Conservation (phyloP, 2,888 invertebrate genomes). For the Limulus polyphemus region DNA sequence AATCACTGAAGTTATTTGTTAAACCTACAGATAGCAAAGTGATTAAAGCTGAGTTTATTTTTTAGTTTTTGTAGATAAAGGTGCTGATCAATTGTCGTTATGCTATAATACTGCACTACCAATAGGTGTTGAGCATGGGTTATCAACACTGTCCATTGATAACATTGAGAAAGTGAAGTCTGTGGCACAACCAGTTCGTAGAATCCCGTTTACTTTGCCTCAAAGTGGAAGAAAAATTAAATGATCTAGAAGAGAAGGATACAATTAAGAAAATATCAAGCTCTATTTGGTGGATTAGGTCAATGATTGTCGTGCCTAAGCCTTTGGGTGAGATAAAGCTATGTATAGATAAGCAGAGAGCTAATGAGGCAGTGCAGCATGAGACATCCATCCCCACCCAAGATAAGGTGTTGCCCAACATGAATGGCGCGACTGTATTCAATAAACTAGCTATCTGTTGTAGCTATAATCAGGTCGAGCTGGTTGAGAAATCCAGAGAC, state of each 20-base stretch:
- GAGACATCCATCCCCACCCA: background rate
- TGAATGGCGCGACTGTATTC: conserved; percentile 20
- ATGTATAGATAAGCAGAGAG: background rate
- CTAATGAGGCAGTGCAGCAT: background rate
- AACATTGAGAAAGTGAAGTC: conserved; percentile 11
- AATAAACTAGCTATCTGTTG: conserved; percentile 33
- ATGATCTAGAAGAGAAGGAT: background rate
- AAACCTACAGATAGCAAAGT: too few relatives aligned
- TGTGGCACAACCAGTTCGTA: conserved; percentile 16
- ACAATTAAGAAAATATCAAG: background rate
- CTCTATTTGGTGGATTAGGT: background rate
- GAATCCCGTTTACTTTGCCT: conserved; percentile 26
- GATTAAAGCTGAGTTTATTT: too few relatives aligned
- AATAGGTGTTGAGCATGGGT: too few relatives aligned
- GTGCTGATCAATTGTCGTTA: too few relatives aligned
- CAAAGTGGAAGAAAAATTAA: conserved; percentile 8
- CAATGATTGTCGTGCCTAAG: background rate
- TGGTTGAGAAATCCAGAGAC: conserved; percentile 30
- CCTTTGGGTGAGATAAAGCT: background rate
- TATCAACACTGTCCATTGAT: conserved; percentile 7
- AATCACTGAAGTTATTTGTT: too few relatives aligned
- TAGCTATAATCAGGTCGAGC: conserved; percentile 35
- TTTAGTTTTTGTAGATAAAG: too few relatives aligned
- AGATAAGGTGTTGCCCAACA: background rate
- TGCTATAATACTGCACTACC: too few relatives aligned